Evolutionary conservation across 2,113 vertebrate genomes (phyloP), one percentile per base, ranked within the genome.

Genomic region (Pygoscelis adeliae): DNA sequence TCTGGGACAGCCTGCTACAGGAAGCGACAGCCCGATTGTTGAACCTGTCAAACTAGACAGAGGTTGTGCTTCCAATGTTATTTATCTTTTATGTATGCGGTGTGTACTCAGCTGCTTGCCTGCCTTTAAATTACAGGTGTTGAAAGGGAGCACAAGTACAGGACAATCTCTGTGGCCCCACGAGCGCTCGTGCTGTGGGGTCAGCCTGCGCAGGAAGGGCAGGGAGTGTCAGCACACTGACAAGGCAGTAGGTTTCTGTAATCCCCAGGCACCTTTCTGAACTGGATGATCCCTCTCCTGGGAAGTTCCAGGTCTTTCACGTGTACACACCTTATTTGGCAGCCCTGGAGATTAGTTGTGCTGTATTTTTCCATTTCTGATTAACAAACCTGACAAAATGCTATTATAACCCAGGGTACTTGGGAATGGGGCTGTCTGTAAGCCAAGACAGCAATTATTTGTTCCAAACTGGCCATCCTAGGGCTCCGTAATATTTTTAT

Each of bases 281-380:
- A 71, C 38, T 47, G 36, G 32, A 55, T 73, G 74, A 74, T 83
- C 62, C 32, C 47, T 88, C 73, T 88, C 78, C 74, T 70, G 74
- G 52, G 63, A 88, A 53, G n/a, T 49, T 87, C 46, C 84, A 78
- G 26, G 73, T 67, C 90, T 67, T 67, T 70, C 67, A 90, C 89
- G 20, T 80, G 89, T 38, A 62, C 89, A 66, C 74, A 30, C 91
- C 84, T 91, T 59, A 67, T 76, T 96, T 79, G 77, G 80, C 90
- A 94, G 87, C 70, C 34, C 20, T 36, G 34, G 66, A 62, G 66
- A 87, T 83, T 25, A 94, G 59, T 26, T 3, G 22, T 44, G 73
- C 79, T 80, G 93, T 96, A 71, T 80, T 97, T 97, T 97, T 97
- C 96, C 95, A 93, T 93, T 90, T 93, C 87, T 93, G 89, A 93